Conservation (phyloP, 2,888 invertebrate species). For the Pharmacophagus antenor region DNA sequence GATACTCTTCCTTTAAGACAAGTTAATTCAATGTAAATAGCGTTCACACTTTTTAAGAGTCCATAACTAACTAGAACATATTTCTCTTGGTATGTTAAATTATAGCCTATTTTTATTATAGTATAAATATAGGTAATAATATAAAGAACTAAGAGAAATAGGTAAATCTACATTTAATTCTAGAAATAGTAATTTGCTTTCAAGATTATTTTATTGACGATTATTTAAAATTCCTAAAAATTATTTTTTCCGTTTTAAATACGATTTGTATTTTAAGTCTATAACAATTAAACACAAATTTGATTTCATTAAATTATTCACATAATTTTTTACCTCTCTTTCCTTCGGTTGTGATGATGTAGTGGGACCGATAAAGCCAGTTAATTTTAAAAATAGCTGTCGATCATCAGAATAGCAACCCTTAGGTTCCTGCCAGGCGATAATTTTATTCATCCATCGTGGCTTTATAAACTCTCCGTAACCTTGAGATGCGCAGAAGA, state of each 20-base stretch:
- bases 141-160: too few relatives aligned
- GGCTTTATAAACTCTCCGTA: constrained; percentile 76
- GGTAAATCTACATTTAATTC: too few relatives aligned
- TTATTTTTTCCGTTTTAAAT: too few relatives aligned
- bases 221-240: too few relatives aligned
- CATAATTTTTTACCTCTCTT: constrained; percentile 50
- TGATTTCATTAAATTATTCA: not conserved
- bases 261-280: too few relatives aligned
- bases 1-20: constrained; percentile 60
- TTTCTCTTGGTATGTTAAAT: too few relatives aligned
- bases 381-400: constrained; percentile 63
- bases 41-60: not conserved
- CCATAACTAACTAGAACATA: too few relatives aligned
- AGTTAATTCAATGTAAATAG: not conserved
- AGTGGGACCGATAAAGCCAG: constrained; percentile 60
- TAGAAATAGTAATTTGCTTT: too few relatives aligned
- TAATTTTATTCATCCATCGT: constrained; percentile 73
- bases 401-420: constrained; percentile 72
- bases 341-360: constrained; percentile 50
- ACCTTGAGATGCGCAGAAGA: constrained; percentile 67
- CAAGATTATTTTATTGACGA: too few relatives aligned
- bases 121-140: too few relatives aligned
- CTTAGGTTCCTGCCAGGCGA: constrained; percentile 72
- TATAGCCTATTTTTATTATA: not conserved
- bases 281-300: too few relatives aligned